These are phyloP conservation scores for Doris montereyensis DNA, from an alignment of 2,888 invertebrate genomes.

Conservation along the genomic window DNA sequence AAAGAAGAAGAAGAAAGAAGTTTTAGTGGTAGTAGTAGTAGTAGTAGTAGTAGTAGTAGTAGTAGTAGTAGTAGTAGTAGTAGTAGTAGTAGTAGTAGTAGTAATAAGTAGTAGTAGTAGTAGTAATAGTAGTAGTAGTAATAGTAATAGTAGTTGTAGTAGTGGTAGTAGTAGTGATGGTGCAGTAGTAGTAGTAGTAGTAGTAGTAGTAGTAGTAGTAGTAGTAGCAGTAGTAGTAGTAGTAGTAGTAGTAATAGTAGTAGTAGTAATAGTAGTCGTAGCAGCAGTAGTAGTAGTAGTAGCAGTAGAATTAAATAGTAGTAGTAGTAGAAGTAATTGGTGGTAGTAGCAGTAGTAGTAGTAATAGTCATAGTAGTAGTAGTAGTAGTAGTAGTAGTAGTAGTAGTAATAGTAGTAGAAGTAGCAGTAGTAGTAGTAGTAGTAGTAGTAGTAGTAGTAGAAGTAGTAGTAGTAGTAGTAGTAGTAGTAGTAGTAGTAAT, in stretches of 20 bases:
- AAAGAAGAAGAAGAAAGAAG: not conserved
- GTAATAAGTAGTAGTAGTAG: too few species aligned
- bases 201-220: not conserved
- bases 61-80: not conserved
- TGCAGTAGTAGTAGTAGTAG: not conserved
- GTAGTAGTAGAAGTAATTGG: too few species aligned
- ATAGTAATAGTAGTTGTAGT: too few species aligned
- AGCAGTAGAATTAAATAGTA: too few species aligned
- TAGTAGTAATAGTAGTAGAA: not conserved
- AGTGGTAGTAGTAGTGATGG: not conserved
- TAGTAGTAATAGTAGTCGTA: not conserved
- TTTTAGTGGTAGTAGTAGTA: not conserved
- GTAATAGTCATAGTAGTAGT: too few species aligned
- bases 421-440: not conserved
- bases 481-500: not conserved
- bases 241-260: not conserved
- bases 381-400: not conserved
- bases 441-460: not conserved
- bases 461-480: not conserved
- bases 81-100: not conserved
- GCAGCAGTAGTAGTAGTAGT: too few species aligned
- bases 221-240: not conserved
- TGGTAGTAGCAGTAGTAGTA: too few species aligned
- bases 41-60: not conserved
- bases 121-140: not conserved